Conservation (phyloP, 1,140 invertebrate species). For the Octopus sinensis region DNA sequence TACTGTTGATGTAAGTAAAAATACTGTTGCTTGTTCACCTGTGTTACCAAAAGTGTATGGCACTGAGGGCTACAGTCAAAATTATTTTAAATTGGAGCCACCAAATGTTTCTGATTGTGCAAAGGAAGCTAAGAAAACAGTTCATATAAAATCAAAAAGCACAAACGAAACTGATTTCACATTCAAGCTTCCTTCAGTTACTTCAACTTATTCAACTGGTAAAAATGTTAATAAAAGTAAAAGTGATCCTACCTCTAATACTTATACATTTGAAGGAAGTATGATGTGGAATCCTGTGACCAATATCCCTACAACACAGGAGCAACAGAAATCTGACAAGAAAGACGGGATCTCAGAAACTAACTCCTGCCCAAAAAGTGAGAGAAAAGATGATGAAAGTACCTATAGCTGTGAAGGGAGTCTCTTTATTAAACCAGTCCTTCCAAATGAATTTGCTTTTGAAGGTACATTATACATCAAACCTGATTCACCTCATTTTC, state of each 20-base stretch:
- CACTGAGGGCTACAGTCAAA: neutral
- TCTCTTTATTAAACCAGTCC: constrained; percentile 1
- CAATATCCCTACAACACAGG: neutral
- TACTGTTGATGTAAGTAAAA: neutral
- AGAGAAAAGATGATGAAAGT: neutral
- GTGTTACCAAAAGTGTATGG: neutral
- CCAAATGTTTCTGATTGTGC: neutral
- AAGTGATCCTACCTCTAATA: neutral
- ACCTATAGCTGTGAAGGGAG: neutral
- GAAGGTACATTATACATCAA: constrained; percentile 1
- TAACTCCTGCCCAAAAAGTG: neutral
- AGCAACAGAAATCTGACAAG: neutral
- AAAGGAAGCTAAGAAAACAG: neutral
- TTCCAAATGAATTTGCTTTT: constrained; percentile 11
- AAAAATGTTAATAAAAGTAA: neutral
- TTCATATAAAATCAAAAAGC: neutral
- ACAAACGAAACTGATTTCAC: neutral
- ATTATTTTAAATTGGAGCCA: neutral
- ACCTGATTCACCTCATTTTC: neutral
- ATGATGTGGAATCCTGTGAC: neutral
- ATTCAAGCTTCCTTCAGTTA: neutral
- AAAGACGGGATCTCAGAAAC: neutral
- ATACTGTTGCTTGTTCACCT: neutral
- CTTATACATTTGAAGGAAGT: constrained; percentile 2
- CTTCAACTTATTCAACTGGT: neutral